phyloP scores from a whole-genome alignment of 2,797 vertebrate genomes.

The Sternotherus odoratus region DNA sequence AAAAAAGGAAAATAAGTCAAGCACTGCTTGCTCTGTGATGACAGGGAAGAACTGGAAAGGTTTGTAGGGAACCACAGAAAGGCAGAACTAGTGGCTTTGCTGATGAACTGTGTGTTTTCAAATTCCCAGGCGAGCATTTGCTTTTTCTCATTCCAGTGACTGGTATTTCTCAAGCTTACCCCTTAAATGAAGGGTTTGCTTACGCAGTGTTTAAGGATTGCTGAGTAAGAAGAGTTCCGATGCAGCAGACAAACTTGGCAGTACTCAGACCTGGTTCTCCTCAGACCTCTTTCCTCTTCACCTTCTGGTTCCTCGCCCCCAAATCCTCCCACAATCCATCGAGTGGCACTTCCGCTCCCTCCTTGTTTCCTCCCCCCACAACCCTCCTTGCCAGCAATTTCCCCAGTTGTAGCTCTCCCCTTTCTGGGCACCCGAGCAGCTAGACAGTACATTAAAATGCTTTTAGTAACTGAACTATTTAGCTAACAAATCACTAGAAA shows the following conservation, averaged over 20 bases:
- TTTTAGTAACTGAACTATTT: background rate
- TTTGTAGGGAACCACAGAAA: background rate
- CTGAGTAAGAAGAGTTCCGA: slow-evolving; percentile 53
- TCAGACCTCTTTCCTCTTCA: background rate
- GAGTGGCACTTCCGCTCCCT: background rate
- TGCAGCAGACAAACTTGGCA: slow-evolving; percentile 26
- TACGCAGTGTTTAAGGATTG: slow-evolving; percentile 41
- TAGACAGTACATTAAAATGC: background rate
- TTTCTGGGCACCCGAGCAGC: background rate
- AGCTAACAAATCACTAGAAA: background rate
- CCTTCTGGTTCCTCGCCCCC: background rate
- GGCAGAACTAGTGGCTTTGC: background rate
- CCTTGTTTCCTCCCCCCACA: background rate
- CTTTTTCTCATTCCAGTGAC: background rate
- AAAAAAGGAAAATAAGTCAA: background rate
- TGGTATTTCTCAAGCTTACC: background rate
- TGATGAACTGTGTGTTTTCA: background rate
- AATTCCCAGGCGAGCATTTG: background rate
- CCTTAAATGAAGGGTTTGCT: background rate
- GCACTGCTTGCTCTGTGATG: background rate
- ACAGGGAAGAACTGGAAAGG: background rate
- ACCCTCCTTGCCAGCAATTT: fast-evolving
- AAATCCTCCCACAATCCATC: background rate
- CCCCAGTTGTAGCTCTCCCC: background rate
- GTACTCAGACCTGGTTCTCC: background rate